phyloP scores from a whole-genome alignment of 37 sponge, comb jelly and placozoan genomes.

The Corticium candelabrum region DNA sequence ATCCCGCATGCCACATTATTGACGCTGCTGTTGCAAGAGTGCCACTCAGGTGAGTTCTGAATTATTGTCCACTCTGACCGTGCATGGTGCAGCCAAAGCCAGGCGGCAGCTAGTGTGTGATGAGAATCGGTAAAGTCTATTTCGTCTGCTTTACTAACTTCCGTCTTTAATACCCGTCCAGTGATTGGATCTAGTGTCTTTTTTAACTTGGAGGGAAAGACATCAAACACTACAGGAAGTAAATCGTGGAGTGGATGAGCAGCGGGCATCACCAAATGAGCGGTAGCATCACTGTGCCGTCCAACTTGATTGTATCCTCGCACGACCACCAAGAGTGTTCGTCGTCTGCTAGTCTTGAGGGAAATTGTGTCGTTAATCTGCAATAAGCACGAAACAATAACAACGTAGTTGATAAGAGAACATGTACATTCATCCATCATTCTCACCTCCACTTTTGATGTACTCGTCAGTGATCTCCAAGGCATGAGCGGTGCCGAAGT shows the following conservation, averaged over 20 bases:
- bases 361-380: not conserved
- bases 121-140: not conserved
- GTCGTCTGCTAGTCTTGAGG: not conserved
- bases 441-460: no score
- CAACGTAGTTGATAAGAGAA: no score
- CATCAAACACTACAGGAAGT: not conserved
- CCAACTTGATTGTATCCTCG: not conserved
- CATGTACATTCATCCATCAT: no score
- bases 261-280: not conserved
- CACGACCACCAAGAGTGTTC: not conserved
- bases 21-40: not conserved
- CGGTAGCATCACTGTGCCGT: not conserved
- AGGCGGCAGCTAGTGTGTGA: not conserved
- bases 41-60: not conserved
- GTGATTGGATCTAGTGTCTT: not conserved
- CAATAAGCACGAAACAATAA: not conserved
- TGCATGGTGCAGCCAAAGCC: not conserved
- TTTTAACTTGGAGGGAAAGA: not conserved
- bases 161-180: not conserved
- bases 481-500: no score
- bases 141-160: not conserved
- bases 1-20: not conserved
- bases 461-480: no score
- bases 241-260: not conserved
- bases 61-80: not conserved